Conservation (phyloP, 1,140 invertebrate species). For the Drosophila arawakana region DNA sequence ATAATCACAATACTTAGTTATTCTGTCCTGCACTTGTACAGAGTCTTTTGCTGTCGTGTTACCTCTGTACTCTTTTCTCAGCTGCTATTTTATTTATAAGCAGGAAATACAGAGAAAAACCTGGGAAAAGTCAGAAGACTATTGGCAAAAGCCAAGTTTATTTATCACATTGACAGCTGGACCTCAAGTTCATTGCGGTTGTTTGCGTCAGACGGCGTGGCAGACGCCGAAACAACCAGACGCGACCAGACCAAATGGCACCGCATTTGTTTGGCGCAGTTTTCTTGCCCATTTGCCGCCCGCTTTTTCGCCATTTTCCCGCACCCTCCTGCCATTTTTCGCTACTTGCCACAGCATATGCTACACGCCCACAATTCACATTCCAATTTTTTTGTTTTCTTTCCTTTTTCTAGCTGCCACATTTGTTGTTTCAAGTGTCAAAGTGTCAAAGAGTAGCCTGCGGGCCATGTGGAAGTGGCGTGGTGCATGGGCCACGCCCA, state of each 20-base stretch:
- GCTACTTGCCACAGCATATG: constrained; percentile 25
- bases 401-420: constrained; percentile 8
- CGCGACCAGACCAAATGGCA: constrained; percentile 52
- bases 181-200: constrained; percentile 74
- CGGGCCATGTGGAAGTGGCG: not conserved
- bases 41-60: too few species aligned
- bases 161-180: constrained; percentile 80
- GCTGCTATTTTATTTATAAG: constrained; percentile 16
- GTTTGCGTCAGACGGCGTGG: constrained; percentile 44
- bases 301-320: not conserved
- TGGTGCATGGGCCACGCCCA: constrained; percentile 4
- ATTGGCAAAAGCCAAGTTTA: constrained; percentile 64
- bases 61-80: too few species aligned
- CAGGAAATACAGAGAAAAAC: not conserved
- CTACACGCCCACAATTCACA: constrained; percentile 9
- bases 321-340: not conserved
- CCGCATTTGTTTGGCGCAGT: constrained; percentile 58
- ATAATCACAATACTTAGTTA: too few species aligned
- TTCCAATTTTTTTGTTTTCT: not conserved
- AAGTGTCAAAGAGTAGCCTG: constrained; percentile 15
- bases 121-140: not conserved
- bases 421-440: constrained; percentile 39
- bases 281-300: not conserved
- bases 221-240: not conserved
- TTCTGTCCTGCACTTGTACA: too few species aligned